Evolutionary conservation across 2,888 invertebrate genomes (phyloP), one percentile per base, ranked within the genome.

Genomic region (Junonia oenone): DNA sequence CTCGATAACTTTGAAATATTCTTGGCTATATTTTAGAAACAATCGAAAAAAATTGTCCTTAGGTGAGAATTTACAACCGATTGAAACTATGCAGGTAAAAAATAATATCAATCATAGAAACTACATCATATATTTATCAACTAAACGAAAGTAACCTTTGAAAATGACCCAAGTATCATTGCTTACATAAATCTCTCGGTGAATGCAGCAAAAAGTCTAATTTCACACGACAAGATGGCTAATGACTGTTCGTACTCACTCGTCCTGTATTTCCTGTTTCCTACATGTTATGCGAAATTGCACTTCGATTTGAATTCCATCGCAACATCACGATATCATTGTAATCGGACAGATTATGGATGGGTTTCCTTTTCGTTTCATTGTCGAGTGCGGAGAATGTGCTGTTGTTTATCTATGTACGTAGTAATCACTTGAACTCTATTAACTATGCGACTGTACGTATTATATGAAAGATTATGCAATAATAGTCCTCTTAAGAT

Each of bases 261-360:
- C 53, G 71, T 76, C 87, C 84, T 78, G 86, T 83, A 84, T 86
- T 85, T 85, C 87, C 82, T 76, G 87, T 87, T 84, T 69, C 68
- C 71, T 66, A 67, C 67, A 71, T 66, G 74, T 82, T 77, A 76
- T 74, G 78, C 74, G 71, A 84, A 85, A 84, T 81, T 78, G 69
- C 79, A 65, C 68, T 70, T 77, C 72, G 75, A 80, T 71, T 77
- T 72, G 76, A 80, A 82, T 79, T 80, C 81, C 81, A 75, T 57
- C 57, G 56, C 17, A 9, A 19, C 50, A 55, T 55, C 56, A 59
- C 58, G 51, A 59, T 56, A 59, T 51, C 67, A 84, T 84, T 83
- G 84, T 83, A 68, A 77, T 75, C 72, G 62, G 72, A 19, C 11
- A 17, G 19, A 40, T 40, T 19, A 19, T 56, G 76, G 76, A 80